These are phyloP conservation scores for Aspidoscelis tigris DNA, from an alignment of 2,113 vertebrate species.

Conservation along the genomic window DNA sequence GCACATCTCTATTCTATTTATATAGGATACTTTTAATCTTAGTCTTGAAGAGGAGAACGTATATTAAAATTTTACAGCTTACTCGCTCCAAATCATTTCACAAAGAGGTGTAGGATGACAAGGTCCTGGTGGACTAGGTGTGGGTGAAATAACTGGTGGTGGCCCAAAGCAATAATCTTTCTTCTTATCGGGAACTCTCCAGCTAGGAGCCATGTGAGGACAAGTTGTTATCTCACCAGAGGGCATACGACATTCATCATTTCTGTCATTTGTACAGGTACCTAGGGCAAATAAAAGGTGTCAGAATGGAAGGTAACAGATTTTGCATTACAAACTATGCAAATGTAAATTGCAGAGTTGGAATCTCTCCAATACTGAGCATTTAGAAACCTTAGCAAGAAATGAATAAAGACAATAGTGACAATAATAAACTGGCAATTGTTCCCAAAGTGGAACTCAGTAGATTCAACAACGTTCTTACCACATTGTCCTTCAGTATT, in stretches of 20 bases:
- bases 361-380: background rate
- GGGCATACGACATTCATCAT: conserved; percentile 86
- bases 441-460: background rate
- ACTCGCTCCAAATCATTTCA: conserved; percentile 83
- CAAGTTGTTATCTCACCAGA: conserved; percentile 75
- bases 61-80: conserved; percentile 55
- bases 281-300: conserved; percentile 70
- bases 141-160: background rate
- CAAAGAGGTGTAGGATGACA: conserved; percentile 65
- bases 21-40: background rate
- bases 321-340: background rate
- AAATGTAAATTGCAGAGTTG: fast-evolving
- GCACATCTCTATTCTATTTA: too few species aligned
- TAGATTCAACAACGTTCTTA: conserved; percentile 58
- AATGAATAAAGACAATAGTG: background rate
- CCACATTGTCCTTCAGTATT: conserved; percentile 94
- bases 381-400: background rate
- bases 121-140: background rate
- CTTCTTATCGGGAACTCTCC: conserved; percentile 68
- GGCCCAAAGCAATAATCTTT: conserved; percentile 61
- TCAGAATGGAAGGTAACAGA: background rate
- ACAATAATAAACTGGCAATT: background rate
- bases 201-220: conserved; percentile 75
- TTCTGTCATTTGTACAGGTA: conserved; percentile 83
- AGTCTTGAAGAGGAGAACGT: conserved; percentile 9